Base-by-base conservation (phyloP, 2,888 invertebrate species). In the Minunthozetes semirufus region DNA sequence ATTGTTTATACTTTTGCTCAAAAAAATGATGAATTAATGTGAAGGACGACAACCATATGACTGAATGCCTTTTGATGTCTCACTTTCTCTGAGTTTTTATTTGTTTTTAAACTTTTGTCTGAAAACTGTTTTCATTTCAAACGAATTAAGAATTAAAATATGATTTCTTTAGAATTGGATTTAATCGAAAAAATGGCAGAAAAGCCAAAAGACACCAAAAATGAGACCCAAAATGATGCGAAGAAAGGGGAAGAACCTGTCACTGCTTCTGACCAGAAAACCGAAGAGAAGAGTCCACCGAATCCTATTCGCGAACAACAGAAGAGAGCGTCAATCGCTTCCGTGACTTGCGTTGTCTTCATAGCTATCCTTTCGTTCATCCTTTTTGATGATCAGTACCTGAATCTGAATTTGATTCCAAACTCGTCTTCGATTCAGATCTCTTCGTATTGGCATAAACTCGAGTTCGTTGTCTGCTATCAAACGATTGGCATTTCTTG, bases 1-100 rank as follows among this genome's bases (percentile, higher is more conserved):
- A 13, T 42, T 42, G 1, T 9, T 8, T 42, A 13, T 42, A 42
- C 42, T 42, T 13, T 42, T 42, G 1, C 1, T 42, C 9, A 42
- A 56, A 56, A 56, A 22, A 22, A 63, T 63, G 63, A 63, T 63
- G 17, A 63, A 22, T 63, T 56, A 56, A 61, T n/a, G 19, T 53
- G 19, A 53, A 53, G 19, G 19, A 53, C 19, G 63, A 63, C 63
- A 63, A 63, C 33, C 63, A 63, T 63, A 63, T 63, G 63, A 63
- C 63, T 63, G 63, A 61, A 63, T 61, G 33, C 22, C 56, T 25
- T 33, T 61, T 63, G 63, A 63, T 63, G 63, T 63, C 63, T 63
- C 29, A 33, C 27, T 63, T 27, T 27, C 17, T 63, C 63, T 63
- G 33, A 63, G n/a, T n/a, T 63, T 33, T 63, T 13, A 22, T 25